Conservation (phyloP, 2,797 vertebrate genomes). For the Semaprochilodus insignis region DNA sequence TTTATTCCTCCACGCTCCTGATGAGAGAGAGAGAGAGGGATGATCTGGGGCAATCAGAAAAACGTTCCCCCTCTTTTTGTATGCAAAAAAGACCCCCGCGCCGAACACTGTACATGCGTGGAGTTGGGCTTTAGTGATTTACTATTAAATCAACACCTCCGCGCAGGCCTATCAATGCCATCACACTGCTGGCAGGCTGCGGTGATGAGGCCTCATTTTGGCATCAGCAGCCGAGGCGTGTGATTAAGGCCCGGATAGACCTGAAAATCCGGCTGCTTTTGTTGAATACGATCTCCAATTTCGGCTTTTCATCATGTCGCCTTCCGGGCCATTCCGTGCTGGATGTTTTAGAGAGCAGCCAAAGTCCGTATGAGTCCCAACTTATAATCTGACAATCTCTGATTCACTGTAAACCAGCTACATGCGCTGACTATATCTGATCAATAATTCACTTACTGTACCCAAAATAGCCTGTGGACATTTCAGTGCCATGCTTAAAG, state of each 20-base stretch:
- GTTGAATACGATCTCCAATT: neutral
- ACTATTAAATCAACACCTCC: slow-evolving; percentile 34
- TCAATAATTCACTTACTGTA: too few species aligned
- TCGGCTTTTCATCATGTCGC: neutral
- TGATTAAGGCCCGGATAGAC: neutral
- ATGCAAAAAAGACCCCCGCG: slow-evolving; percentile 23
- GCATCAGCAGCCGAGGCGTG: neutral
- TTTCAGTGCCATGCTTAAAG: too few species aligned
- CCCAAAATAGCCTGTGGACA: too few species aligned
- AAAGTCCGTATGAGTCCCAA: neutral
- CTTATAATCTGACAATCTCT: neutral
- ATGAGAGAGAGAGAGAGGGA: slow-evolving; percentile 15
- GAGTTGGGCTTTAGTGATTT: slow-evolving; percentile 17
- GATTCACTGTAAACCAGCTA: neutral
- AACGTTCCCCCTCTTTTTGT: slow-evolving; percentile 1
- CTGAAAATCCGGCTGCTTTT: neutral
- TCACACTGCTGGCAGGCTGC: slow-evolving; percentile 9
- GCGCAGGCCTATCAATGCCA: slow-evolving; percentile 14
- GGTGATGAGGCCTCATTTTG: slow-evolving; percentile 15
- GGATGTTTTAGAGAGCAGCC: neutral
- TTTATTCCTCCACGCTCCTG: slow-evolving; percentile 40
- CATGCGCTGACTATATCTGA: neutral
- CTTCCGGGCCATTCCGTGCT: neutral
- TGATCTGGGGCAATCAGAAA: slow-evolving; percentile 44
- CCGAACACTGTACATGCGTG: slow-evolving; percentile 34